Conservation (phyloP, 2,797 vertebrate species). For the Basileuterus tristriatus region DNA sequence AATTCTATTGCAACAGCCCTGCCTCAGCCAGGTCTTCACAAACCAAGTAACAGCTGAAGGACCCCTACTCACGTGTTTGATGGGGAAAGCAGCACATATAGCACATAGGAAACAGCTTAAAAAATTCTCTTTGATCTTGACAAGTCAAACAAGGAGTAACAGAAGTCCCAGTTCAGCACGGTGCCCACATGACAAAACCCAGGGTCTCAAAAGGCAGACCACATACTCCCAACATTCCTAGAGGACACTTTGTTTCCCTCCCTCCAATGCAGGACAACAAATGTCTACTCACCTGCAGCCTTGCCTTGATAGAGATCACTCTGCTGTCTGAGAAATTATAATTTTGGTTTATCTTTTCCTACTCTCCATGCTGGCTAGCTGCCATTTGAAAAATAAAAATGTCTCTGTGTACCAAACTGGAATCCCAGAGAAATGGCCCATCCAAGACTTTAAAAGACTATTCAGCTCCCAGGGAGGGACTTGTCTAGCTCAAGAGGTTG, state of each 20-base stretch:
- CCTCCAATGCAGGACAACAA: not conserved
- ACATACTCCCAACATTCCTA: not conserved
- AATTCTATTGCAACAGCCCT: not conserved
- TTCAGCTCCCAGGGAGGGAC: not conserved
- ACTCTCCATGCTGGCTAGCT: not conserved
- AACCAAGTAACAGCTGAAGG: not conserved
- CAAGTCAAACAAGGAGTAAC: not conserved
- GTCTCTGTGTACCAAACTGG: not conserved
- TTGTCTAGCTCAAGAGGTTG: not conserved
- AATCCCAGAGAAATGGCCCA: not conserved
- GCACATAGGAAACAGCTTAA: not conserved
- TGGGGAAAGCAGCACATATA: not conserved
- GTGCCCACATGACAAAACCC: accelerated
- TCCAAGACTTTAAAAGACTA: not conserved
- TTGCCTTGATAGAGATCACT: not conserved
- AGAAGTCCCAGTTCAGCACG: not conserved
- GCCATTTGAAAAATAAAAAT: not conserved
- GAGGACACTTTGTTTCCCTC: not conserved
- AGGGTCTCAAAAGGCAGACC: not conserved
- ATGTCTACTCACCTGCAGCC: not conserved
- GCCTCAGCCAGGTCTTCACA: not conserved
- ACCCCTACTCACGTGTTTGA: not conserved
- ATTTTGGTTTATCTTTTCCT: not conserved
- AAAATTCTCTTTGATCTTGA: not conserved
- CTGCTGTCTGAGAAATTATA: not conserved